Evolutionary conservation across 2,797 vertebrate genomes (phyloP).

Genomic region (Lepidocolaptes lacrymiger): DNA sequence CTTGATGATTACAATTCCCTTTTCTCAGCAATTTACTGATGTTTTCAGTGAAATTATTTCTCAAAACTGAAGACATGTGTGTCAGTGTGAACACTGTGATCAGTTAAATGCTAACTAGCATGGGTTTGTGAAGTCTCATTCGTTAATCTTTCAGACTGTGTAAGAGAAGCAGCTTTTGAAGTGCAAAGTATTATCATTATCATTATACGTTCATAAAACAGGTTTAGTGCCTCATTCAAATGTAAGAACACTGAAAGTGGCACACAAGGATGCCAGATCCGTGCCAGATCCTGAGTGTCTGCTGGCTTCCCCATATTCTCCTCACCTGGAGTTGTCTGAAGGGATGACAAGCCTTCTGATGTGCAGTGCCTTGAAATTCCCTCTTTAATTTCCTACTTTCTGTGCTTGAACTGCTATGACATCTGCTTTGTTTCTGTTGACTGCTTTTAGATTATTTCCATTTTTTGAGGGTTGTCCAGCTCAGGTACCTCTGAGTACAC

Average conservation of each 20-base stretch:
- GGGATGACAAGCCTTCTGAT: neutral
- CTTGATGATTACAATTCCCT: neutral
- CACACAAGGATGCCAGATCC: neutral
- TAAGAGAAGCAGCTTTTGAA: constrained; percentile 56
- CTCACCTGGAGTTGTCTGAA: neutral
- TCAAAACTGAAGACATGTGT: constrained; percentile 1
- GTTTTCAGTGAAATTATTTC: constrained; percentile 51
- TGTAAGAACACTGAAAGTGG: neutral
- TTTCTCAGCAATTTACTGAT: constrained; percentile 5
- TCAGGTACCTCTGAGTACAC: neutral
- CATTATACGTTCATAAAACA: neutral
- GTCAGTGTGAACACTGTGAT: constrained; percentile 65
- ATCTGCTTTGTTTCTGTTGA: neutral
- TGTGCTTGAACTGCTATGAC: neutral
- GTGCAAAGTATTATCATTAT: constrained; percentile 61
- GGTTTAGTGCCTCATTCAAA: constrained; percentile 13
- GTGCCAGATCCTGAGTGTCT: neutral
- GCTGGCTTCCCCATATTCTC: neutral
- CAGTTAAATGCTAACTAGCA: constrained; percentile 69
- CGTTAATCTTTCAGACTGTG: constrained; percentile 56
- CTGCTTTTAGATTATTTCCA: neutral
- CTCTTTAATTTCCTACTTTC: neutral
- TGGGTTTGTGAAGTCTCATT: constrained; percentile 62
- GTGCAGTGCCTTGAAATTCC: neutral
- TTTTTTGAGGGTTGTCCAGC: neutral